Percentiles rank a stretch among this genome's conserved stretches.
Conservation (phyloP, 2,888 invertebrate genomes). For the Troides aeacus region DNA sequence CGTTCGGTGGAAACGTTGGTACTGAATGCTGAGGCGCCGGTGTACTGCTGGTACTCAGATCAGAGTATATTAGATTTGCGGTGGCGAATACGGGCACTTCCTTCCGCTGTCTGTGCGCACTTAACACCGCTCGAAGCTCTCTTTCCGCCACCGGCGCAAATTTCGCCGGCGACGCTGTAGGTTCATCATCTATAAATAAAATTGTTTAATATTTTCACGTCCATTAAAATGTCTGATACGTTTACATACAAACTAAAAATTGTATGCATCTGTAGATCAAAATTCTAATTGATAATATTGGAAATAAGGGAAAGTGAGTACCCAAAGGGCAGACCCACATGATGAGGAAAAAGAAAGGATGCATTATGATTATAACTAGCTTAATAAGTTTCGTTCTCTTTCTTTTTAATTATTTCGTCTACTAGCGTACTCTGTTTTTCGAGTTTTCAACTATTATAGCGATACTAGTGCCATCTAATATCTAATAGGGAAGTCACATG, state of each 20-base stretch:
- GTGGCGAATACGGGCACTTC: constrained; percentile 32
- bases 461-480: no score
- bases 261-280: not conserved
- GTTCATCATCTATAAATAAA: constrained; percentile 18
- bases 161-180: constrained; percentile 27
- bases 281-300: not conserved
- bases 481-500: no score
- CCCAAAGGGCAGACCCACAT: no score
- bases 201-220: not conserved
- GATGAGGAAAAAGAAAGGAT: no score
- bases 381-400: no score
- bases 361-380: no score
- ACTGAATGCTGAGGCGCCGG: constrained; percentile 9
- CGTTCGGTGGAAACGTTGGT: constrained; percentile 42
- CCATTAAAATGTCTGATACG: not conserved
- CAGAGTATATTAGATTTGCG: constrained; percentile 16
- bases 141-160: constrained; percentile 54
- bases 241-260: not conserved
- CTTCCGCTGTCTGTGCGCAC: constrained; percentile 49
- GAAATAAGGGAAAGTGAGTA: no score
- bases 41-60: not conserved
- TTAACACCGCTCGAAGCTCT: constrained; percentile 53
- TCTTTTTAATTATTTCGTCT: no score
- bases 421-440: no score
- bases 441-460: no score